A percentile compares a stretch with the other conserved stretches of the same genome.
Evolutionary conservation across 1,140 invertebrate species (phyloP).

Genomic region (Aradophagus sp.): DNA sequence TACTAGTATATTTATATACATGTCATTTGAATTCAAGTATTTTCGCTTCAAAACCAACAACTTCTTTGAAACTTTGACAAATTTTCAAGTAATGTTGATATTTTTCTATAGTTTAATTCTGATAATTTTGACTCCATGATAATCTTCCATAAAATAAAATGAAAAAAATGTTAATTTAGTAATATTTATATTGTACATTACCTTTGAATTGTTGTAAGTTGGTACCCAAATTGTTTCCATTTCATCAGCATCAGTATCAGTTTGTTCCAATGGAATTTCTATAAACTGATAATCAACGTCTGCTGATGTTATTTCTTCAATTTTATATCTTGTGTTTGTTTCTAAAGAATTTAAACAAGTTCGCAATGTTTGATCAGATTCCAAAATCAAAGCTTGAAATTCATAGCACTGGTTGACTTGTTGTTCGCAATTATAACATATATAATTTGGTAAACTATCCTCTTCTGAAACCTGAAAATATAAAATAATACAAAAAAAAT

Average conservation of each 20-base stretch:
- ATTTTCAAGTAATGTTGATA: no score
- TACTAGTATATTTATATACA: no score
- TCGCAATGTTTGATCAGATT: slow-evolving; percentile 60
- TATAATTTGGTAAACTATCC: slow-evolving; percentile 55
- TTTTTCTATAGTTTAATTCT: no score
- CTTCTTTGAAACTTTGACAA: no score
- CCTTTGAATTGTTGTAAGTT: slow-evolving; percentile 36
- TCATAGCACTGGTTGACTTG: slow-evolving; percentile 59
- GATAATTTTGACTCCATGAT: no score
- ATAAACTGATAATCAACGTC: slow-evolving; percentile 36
- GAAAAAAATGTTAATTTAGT: no score
- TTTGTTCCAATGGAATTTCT: slow-evolving; percentile 30
- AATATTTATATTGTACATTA: no score
- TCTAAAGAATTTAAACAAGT: slow-evolving; percentile 40
- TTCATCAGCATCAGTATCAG: slow-evolving; percentile 18
- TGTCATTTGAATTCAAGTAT: no score
- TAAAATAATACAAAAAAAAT: not conserved
- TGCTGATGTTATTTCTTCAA: slow-evolving; percentile 23
- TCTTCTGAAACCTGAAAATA: slow-evolving; percentile 41
- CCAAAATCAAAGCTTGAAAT: slow-evolving; percentile 57
- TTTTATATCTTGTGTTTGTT: slow-evolving; percentile 29
- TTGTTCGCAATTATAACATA: slow-evolving; percentile 53
- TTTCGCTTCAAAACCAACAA: no score
- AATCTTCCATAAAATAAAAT: no score
- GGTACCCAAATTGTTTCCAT: slow-evolving; percentile 47